phyloP scores from a whole-genome alignment of 53 echinoderm and acorn worm species.

The Mesocentrotus franciscanus region DNA sequence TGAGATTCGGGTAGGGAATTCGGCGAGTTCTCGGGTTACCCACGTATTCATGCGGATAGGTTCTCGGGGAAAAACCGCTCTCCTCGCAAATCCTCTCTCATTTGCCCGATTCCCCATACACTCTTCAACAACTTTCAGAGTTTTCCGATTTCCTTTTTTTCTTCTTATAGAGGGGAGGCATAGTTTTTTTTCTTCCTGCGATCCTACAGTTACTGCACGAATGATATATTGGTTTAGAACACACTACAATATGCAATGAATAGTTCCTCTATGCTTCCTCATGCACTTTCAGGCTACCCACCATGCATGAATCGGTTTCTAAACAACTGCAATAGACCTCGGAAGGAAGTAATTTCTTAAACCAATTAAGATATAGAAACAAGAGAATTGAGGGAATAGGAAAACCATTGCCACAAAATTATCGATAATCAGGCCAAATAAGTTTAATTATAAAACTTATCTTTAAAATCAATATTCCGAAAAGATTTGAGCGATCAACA shows the following conservation, averaged over 20 bases:
- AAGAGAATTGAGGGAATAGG: neutral
- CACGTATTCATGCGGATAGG: slow-evolving; percentile 29
- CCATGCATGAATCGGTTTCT: neutral
- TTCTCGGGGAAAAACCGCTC: neutral
- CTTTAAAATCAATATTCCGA: neutral
- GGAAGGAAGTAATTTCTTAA: neutral
- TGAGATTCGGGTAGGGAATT: slow-evolving; percentile 63
- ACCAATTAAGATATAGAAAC: neutral
- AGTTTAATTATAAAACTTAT: neutral
- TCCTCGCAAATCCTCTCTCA: slow-evolving; percentile 37
- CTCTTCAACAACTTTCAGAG: slow-evolving; percentile 41
- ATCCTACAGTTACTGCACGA: neutral
- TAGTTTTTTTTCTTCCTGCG: neutral
- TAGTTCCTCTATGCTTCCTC: neutral
- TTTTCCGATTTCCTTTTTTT: slow-evolving; percentile 9
- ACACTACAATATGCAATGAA: neutral
- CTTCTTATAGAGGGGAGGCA: neutral
- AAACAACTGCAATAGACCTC: neutral
- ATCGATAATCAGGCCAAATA: neutral
- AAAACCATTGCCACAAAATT: neutral
- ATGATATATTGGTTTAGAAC: neutral
- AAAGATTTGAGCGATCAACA: neutral
- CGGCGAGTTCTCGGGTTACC: slow-evolving; percentile 44
- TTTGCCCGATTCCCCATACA: slow-evolving; percentile 42
- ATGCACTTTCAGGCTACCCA: neutral